These are phyloP conservation scores for Ophion slaviceki DNA, from an alignment of 2,888 invertebrate species.

Conservation along the genomic window DNA sequence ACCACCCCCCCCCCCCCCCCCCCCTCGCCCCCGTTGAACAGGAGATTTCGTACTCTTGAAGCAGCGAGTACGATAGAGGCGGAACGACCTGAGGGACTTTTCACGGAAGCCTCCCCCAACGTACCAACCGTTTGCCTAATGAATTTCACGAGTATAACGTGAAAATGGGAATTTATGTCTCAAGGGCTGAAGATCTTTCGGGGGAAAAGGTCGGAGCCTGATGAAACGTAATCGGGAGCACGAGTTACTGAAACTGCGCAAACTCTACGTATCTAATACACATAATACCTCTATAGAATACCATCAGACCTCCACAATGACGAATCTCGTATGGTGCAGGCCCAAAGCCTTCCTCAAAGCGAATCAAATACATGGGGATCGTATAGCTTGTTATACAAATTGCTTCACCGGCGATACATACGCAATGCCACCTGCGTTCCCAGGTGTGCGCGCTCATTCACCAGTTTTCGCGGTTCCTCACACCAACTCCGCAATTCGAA, in stretches of 20 bases:
- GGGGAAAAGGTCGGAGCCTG: constrained; percentile 18
- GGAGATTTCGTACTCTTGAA: constrained; percentile 55
- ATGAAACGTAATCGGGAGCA: constrained; percentile 21
- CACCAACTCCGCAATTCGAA: not conserved
- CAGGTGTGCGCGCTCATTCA: not conserved
- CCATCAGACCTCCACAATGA: constrained; percentile 1
- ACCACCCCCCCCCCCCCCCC: not conserved
- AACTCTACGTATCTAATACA: constrained; percentile 23
- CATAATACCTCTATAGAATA: constrained; percentile 16
- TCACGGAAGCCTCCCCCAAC: constrained; percentile 42
- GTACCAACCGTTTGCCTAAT: constrained; percentile 55
- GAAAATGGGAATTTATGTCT: constrained; percentile 62
- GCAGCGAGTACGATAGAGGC: constrained; percentile 28
- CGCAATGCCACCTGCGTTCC: not conserved
- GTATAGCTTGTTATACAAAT: constrained; percentile 27
- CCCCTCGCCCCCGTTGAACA: constrained; percentile 4
- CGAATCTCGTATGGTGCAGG: constrained; percentile 1
- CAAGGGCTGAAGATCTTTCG: constrained; percentile 29
- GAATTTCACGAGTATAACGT: constrained; percentile 53
- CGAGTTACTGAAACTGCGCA: constrained; percentile 29
- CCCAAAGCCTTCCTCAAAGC: constrained; percentile 39
- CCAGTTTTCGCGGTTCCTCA: constrained; percentile 20
- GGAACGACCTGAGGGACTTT: constrained; percentile 48
- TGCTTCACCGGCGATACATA: constrained; percentile 7
- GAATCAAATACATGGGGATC: not conserved